Conservation (phyloP, 2,797 vertebrate species). For the Lagocephalus sceleratus region DNA sequence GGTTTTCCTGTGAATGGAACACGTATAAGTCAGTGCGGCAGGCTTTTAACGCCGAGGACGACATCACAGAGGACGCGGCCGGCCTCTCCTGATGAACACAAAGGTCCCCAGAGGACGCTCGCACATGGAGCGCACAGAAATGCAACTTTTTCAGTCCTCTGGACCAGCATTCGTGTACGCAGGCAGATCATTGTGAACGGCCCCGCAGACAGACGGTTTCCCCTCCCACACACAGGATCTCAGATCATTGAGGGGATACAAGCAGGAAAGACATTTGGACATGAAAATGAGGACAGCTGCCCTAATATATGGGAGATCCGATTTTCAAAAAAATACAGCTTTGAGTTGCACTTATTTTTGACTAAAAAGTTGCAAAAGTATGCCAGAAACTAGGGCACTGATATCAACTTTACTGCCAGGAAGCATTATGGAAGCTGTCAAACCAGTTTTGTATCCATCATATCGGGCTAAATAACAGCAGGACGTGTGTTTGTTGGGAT, state of each 20-base stretch:
- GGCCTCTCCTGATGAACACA: slow-evolving; percentile 11
- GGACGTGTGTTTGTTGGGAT: background rate
- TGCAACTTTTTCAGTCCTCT: background rate
- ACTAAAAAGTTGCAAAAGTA: background rate
- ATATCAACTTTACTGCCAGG: background rate
- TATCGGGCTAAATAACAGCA: background rate
- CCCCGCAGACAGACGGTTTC: slow-evolving; percentile 1
- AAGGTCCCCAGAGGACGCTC: slow-evolving; percentile 35
- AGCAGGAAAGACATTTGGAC: background rate
- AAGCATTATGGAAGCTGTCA: background rate
- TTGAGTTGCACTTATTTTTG: background rate
- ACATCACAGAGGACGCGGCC: slow-evolving; percentile 24
- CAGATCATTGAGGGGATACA: slow-evolving; percentile 2
- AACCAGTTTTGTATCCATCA: background rate
- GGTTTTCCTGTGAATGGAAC: slow-evolving; percentile 10
- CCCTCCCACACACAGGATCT: slow-evolving; percentile 19
- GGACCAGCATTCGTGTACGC: background rate
- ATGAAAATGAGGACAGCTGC: background rate
- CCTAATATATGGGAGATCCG: background rate
- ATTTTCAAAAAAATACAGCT: too few species aligned
- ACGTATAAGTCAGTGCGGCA: slow-evolving; percentile 41
- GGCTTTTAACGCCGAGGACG: slow-evolving; percentile 39
- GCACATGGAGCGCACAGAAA: background rate
- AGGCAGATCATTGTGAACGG: background rate
- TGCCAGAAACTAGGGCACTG: background rate